Conservation (phyloP, 2,888 invertebrate genomes). For the Monoplex corrugatus region DNA sequence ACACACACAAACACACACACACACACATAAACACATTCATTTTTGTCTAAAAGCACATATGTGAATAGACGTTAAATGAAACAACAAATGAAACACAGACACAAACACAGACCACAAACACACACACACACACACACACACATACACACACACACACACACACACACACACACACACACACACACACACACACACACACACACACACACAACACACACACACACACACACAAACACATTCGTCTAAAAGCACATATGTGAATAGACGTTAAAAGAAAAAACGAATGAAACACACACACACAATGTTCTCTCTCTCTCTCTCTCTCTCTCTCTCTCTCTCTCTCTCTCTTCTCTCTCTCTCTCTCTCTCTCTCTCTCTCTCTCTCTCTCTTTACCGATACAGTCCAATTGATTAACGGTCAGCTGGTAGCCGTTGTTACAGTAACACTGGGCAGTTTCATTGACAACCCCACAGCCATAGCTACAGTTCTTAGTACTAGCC, state of each 20-base stretch:
- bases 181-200: background rate
- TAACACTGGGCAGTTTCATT: slow-evolving; percentile 51
- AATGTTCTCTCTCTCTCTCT: background rate
- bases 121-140: background rate
- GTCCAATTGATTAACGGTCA: slow-evolving; percentile 30
- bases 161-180: background rate
- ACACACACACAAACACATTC: background rate
- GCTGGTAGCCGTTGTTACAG: slow-evolving; percentile 55
- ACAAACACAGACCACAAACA: too few species aligned
- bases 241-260: background rate
- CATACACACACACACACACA: background rate
- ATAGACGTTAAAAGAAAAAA: background rate
- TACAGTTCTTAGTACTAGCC: background rate
- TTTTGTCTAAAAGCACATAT: too few species aligned
- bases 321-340: too few species aligned
- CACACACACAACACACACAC: background rate
- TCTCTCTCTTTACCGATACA: slow-evolving; percentile 58
- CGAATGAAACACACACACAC: background rate
- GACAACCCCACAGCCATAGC: slow-evolving; percentile 38
- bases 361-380: too few species aligned
- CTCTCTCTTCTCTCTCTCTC: too few species aligned
- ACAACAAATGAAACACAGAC: too few species aligned
- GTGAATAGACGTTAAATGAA: too few species aligned
- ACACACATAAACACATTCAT: background rate
- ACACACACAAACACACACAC: background rate